These are phyloP conservation scores for Sylvilagus floridanus DNA, from an alignment of 2,797 vertebrate genomes.

Conservation along the genomic window DNA sequence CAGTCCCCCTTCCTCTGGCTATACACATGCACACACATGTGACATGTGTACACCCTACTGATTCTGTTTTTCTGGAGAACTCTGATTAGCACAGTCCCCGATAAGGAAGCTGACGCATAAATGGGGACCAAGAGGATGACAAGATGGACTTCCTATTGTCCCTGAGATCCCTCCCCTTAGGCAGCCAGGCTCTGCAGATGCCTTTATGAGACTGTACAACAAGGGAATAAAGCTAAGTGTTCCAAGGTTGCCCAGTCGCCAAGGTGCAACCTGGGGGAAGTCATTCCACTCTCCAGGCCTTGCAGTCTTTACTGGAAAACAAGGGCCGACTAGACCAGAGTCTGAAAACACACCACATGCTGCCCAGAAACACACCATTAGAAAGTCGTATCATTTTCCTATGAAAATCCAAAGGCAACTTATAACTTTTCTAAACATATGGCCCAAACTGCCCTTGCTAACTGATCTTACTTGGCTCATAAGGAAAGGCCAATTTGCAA, in stretches of 20 bases:
- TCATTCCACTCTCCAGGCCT: background rate
- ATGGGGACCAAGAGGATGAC: background rate
- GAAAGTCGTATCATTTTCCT: background rate
- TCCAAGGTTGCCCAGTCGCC: background rate
- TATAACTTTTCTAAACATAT: background rate
- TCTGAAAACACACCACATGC: background rate
- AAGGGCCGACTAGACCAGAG: background rate
- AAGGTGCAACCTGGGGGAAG: background rate
- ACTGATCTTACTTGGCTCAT: background rate
- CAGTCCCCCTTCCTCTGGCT: background rate
- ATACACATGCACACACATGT: background rate
- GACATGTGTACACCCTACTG: background rate
- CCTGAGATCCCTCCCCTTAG: background rate
- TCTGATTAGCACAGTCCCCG: background rate
- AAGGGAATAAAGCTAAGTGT: background rate
- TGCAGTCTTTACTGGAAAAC: conserved; percentile 20
- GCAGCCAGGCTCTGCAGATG: background rate
- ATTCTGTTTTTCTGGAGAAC: conserved; percentile 15
- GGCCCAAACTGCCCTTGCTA: background rate
- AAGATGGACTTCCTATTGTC: background rate
- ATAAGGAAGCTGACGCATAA: background rate
- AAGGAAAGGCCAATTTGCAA: conserved; percentile 11
- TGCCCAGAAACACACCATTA: background rate
- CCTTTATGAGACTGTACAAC: background rate
- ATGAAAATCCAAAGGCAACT: conserved; percentile 5